These are phyloP conservation scores for Cyprinus carpio DNA, from an alignment of 2,113 vertebrate species.

Conservation along the genomic window DNA sequence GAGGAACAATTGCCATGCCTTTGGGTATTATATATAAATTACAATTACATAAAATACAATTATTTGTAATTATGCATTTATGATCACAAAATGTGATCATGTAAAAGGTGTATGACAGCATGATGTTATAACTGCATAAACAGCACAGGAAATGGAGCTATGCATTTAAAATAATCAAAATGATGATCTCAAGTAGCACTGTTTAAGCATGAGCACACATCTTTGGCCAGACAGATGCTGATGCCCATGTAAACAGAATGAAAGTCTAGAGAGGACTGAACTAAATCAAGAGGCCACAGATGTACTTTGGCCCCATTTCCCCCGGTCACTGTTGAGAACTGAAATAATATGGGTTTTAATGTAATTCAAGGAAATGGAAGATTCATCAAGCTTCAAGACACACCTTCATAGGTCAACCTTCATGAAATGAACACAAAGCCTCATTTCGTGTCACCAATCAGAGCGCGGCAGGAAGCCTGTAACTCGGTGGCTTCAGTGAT, in stretches of 20 bases:
- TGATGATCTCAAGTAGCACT: neutral
- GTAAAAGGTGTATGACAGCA: neutral
- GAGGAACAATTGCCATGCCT: neutral
- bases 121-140: neutral
- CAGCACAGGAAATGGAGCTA: neutral
- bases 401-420: constrained; percentile 6
- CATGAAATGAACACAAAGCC: neutral
- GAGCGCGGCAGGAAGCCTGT: constrained; percentile 68
- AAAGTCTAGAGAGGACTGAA: constrained; percentile 7
- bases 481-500: constrained; percentile 50
- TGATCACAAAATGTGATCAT: neutral
- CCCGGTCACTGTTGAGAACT: neutral
- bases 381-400: constrained; percentile 2
- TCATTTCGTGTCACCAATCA: constrained; percentile 63
- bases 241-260: neutral
- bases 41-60: neutral
- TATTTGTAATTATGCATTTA: neutral
- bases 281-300: constrained; percentile 7
- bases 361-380: neutral
- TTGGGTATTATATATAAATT: neutral
- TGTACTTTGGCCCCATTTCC: constrained; percentile 33
- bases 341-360: neutral
- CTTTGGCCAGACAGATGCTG: neutral
- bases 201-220: neutral
- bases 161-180: neutral